A percentile compares a stretch with the other conserved stretches of the same genome.
These are phyloP conservation scores for Cephalotes varians DNA, from an alignment of 2,888 invertebrate species.

Conservation along the genomic window DNA sequence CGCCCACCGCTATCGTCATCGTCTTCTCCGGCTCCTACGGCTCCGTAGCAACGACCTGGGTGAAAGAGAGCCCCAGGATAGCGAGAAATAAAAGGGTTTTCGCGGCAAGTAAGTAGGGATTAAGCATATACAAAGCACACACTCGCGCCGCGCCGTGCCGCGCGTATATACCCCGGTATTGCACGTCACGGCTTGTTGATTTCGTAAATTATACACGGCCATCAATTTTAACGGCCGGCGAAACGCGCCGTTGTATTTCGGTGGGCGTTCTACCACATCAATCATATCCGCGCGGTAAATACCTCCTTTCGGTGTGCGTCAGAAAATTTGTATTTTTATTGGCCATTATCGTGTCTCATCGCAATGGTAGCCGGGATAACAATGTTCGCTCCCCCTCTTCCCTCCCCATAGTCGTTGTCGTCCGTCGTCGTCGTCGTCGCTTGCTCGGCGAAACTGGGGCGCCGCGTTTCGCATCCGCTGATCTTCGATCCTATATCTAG, in stretches of 20 bases:
- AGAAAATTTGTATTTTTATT: slow-evolving; percentile 78
- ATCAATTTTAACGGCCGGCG: slow-evolving; percentile 81
- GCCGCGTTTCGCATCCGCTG: background rate
- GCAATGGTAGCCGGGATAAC: slow-evolving; percentile 43
- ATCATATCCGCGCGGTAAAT: slow-evolving; percentile 79
- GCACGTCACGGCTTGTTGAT: slow-evolving; percentile 83
- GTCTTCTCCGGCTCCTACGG: slow-evolving; percentile 38
- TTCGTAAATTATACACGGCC: slow-evolving; percentile 83
- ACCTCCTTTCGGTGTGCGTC: slow-evolving; percentile 76
- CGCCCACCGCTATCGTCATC: slow-evolving; percentile 15
- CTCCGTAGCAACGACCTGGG: slow-evolving; percentile 51
- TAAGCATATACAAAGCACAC: slow-evolving; percentile 72
- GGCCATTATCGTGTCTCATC: slow-evolving; percentile 67
- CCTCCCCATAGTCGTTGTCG: background rate
- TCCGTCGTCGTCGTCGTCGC: slow-evolving; percentile 3
- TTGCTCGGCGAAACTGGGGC: slow-evolving; percentile 10
- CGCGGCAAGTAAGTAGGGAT: slow-evolving; percentile 73
- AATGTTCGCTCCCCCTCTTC: background rate
- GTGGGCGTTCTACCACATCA: slow-evolving; percentile 82
- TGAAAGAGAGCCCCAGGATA: slow-evolving; percentile 57
- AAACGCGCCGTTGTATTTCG: slow-evolving; percentile 80
- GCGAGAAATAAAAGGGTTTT: slow-evolving; percentile 78
- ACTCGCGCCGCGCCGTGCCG: slow-evolving; percentile 43
- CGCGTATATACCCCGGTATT: slow-evolving; percentile 71
- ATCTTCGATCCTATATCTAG: background rate